A percentile compares a stretch with the other conserved stretches of the same genome.
phyloP scores from a whole-genome alignment of 2,797 vertebrate genomes.

The Liasis olivaceus region DNA sequence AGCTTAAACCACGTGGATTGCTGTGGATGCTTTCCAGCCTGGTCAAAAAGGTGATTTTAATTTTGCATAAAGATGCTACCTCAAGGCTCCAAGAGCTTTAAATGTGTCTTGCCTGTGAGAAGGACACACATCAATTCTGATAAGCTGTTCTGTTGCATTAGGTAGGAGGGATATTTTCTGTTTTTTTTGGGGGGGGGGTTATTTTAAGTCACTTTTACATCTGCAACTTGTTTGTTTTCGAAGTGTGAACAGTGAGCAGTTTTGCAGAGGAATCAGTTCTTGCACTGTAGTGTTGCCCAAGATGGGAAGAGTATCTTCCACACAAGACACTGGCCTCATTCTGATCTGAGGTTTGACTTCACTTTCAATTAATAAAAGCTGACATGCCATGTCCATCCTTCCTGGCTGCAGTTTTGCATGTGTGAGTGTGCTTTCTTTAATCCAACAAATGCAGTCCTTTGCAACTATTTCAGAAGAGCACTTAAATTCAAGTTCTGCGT shows the following conservation, averaged over 20 bases:
- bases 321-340: constrained; percentile 65
- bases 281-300: constrained; percentile 66
- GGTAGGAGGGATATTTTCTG: constrained; percentile 51
- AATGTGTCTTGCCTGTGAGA: constrained; percentile 73
- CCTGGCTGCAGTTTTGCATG: constrained; percentile 52
- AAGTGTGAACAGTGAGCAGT: constrained; percentile 55
- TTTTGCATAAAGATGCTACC: constrained; percentile 81
- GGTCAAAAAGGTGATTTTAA: constrained; percentile 69
- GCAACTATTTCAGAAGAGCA: neutral
- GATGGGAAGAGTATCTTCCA: constrained; percentile 60
- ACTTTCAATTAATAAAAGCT: constrained; percentile 78
- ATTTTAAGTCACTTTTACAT: constrained; percentile 67
- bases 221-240: constrained; percentile 68
- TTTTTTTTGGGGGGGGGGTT: constrained; percentile 65
- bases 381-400: constrained; percentile 70
- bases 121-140: constrained; percentile 67
- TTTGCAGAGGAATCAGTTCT: constrained; percentile 63
- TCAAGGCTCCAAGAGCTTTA: constrained; percentile 81
- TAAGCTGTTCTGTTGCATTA: constrained; percentile 64
- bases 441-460: constrained; percentile 28
- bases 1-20: constrained; percentile 54
- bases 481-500: neutral
- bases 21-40: constrained; percentile 65
- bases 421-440: constrained; percentile 43
- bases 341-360: constrained; percentile 69